Conservation (phyloP, 2,888 invertebrate genomes). For the Acleris literana region DNA sequence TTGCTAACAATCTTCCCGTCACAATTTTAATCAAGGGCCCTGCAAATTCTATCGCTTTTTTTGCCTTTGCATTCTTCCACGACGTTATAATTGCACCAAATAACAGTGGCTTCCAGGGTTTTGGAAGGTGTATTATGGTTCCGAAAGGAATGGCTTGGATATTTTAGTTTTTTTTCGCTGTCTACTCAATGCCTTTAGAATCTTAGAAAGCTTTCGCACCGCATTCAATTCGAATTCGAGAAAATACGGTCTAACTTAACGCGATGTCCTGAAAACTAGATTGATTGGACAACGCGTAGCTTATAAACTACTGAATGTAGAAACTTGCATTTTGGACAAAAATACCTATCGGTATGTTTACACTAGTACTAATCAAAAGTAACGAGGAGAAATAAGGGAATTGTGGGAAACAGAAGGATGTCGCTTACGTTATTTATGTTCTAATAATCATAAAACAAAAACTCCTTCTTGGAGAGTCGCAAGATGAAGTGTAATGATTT, state of each 20-base stretch:
- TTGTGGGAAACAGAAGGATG: no score
- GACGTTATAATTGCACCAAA: conserved; percentile 80
- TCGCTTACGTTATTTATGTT: no score
- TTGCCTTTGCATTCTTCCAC: conserved; percentile 66
- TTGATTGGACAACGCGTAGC: no score
- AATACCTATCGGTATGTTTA: neutral
- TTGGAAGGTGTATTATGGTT: conserved; percentile 45
- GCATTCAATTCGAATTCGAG: no score
- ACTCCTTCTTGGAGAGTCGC: no score
- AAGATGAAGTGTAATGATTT: no score
- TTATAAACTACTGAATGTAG: no score
- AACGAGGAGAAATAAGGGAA: no score
- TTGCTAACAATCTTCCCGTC: conserved; percentile 74
- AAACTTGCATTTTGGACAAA: no score
- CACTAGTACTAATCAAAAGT: neutral
- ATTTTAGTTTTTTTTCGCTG: conserved; percentile 2
- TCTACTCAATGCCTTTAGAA: neutral
- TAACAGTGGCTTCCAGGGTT: conserved; percentile 65
- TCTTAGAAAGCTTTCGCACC: neutral
- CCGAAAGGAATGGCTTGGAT: conserved; percentile 34
- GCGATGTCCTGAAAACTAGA: no score
- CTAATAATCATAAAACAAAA: no score
- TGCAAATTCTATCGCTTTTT: conserved; percentile 76
- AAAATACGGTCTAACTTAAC: no score
- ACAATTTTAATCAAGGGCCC: conserved; percentile 78